Evolutionary conservation across 35 echinoderm and acorn worm genomes (phyloP), one percentile per base, ranked within the genome.

Genomic region (Hemicentrotus pulcherrimus): DNA sequence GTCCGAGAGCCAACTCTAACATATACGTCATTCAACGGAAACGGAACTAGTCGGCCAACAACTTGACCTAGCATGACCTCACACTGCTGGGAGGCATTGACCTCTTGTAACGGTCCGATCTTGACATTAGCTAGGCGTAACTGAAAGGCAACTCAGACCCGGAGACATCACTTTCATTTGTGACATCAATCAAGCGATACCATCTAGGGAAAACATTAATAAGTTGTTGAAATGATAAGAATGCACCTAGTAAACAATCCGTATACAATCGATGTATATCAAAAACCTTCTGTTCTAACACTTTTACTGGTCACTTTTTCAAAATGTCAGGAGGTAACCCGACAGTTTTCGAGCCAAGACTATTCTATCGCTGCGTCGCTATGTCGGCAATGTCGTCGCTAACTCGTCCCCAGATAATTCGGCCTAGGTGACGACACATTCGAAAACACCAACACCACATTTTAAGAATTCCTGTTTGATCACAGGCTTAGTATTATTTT

Each of bases 381-480:
- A 93, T 93, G 45, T 58, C 91, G 45, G 48, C 48, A 47, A 93
- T 93, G n/a, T 31, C 91, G 30, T 50, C 91, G 91, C 46, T 47
- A 47, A 46, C 46, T 47, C 91, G 91, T 93, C 91, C 91, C 46
- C 15, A 93, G 91, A 93, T 32, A 32, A 46, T 93, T 31, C 30
- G 30, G 48, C 30, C 45, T 31, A 31, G 91, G 45, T 93, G 91
- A 93, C 91, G 91, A 93, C 91, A 58, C 46, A 93, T 58, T 93
- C n/a, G 46, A 31, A 58, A 48, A 48, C 91, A 93, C 46, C 91
- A 58, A 93, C 91, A 93, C 91, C 91, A 47, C 91, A 93, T 93
- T 93, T 93, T n/a, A 48, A 50, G 91, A 47, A 93, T 93, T 93
- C 46, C 91, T 93, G 9, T 90, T 90, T 58, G 48, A 93, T 50